A percentile compares a stretch with the other conserved stretches of the same genome.
phyloP scores from a whole-genome alignment of 2,113 vertebrate genomes.

The Chaetodon auriga region DNA sequence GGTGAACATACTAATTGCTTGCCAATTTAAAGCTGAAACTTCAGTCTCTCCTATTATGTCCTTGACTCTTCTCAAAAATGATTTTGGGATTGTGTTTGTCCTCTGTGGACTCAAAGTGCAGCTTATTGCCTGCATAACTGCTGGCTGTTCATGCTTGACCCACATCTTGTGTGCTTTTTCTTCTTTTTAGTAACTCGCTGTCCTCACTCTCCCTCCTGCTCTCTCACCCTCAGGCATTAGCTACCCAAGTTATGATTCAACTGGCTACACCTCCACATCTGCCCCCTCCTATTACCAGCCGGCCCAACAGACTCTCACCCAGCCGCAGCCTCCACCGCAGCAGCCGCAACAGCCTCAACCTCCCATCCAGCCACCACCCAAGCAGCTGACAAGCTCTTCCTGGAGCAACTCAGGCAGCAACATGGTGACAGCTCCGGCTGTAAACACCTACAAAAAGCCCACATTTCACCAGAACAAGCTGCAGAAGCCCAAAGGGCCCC shows the following conservation, averaged over 20 bases:
- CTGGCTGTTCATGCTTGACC: slow-evolving; percentile 23
- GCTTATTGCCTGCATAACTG: slow-evolving; percentile 11
- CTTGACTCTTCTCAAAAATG: neutral
- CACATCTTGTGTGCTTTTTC: slow-evolving; percentile 6
- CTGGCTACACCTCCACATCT: slow-evolving; percentile 77
- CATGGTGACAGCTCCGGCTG: slow-evolving; percentile 65
- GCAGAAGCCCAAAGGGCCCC: slow-evolving; percentile 82
- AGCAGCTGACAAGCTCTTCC: slow-evolving; percentile 78
- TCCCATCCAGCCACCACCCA: slow-evolving; percentile 71
- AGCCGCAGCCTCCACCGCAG: slow-evolving; percentile 73
- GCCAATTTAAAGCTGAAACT: neutral
- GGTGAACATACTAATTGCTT: neutral
- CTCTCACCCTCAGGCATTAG: slow-evolving; percentile 76
- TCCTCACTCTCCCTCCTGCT: slow-evolving; percentile 23
- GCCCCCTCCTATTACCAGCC: slow-evolving; percentile 82
- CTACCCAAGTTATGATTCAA: slow-evolving; percentile 80
- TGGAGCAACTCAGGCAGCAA: slow-evolving; percentile 82
- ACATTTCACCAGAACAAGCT: slow-evolving; percentile 81
- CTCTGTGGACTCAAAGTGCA: neutral
- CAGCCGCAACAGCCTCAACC: slow-evolving; percentile 70
- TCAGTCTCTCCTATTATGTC: neutral
- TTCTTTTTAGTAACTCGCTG: neutral
- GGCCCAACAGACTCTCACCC: slow-evolving; percentile 73
- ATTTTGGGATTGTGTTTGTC: neutral
- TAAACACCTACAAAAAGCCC: slow-evolving; percentile 81